Percentiles rank a stretch among this genome's conserved stretches.
Conservation (phyloP, 2,888 invertebrate species). For the Calameuta filiformis region DNA sequence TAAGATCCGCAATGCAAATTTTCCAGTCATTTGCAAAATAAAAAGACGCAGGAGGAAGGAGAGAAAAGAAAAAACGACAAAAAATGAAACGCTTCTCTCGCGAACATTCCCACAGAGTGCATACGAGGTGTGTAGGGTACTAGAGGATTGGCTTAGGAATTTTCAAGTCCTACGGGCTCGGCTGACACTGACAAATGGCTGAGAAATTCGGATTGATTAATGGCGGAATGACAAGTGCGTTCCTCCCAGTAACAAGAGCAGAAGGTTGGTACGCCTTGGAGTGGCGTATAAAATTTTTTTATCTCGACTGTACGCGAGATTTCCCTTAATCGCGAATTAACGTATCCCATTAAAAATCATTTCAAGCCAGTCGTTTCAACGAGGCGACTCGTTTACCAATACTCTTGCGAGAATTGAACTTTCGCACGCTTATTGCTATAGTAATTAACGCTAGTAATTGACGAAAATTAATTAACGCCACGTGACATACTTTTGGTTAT, state of each 20-base stretch:
- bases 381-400: neutral
- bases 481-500: no score
- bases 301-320: slow-evolving; percentile 1
- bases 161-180: slow-evolving; percentile 42
- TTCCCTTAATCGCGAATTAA: neutral
- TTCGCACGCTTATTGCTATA: neutral
- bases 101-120: neutral
- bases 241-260: slow-evolving; percentile 9
- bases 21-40: neutral
- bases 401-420: neutral
- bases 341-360: neutral
- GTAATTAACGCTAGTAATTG: neutral
- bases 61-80: neutral
- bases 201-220: slow-evolving; percentile 50
- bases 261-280: neutral
- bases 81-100: neutral
- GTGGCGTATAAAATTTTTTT: slow-evolving; percentile 15
- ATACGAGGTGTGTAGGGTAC: neutral
- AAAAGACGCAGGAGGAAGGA: neutral
- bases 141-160: slow-evolving; percentile 16
- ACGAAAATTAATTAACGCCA: no score
- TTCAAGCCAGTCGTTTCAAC: neutral
- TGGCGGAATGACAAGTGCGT: slow-evolving; percentile 30
- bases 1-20: neutral
- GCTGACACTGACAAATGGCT: slow-evolving; percentile 54